These are phyloP conservation scores for Sphinx pinastri DNA, from an alignment of 2,888 invertebrate genomes.

Conservation along the genomic window DNA sequence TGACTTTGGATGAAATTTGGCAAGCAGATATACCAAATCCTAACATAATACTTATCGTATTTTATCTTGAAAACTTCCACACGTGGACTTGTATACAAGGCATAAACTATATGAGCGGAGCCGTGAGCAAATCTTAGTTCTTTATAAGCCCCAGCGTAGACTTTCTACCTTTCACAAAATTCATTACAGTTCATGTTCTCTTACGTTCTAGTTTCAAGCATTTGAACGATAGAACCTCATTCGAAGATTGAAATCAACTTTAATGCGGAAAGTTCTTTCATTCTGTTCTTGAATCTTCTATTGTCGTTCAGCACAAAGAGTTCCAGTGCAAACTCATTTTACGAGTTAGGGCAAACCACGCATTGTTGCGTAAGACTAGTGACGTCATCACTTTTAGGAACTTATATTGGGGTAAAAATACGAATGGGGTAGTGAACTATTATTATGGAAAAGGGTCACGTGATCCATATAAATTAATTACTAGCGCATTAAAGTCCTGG, in stretches of 20 bases:
- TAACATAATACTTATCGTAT: too few species aligned
- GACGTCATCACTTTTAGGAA: not conserved
- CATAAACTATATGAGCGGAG: too few species aligned
- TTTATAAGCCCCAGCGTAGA: too few species aligned
- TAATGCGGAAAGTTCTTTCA: slow-evolving; percentile 17
- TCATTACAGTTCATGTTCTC: not conserved
- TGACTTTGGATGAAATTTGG: too few species aligned
- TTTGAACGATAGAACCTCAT: not conserved
- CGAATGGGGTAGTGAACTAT: not conserved
- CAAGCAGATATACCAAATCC: too few species aligned
- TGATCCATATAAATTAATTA: too few species aligned
- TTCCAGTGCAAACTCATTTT: slow-evolving; percentile 1
- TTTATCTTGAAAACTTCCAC: too few species aligned
- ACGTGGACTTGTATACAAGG: too few species aligned
- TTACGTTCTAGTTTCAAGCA: not conserved
- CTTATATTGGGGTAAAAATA: not conserved
- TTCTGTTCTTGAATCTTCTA: slow-evolving; percentile 1
- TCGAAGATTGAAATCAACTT: slow-evolving; percentile 9
- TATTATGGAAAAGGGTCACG: too few species aligned
- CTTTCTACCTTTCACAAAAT: not conserved
- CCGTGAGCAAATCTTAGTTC: too few species aligned
- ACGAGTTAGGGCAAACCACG: not conserved
- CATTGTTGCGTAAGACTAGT: not conserved
- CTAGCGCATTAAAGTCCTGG: too few species aligned
- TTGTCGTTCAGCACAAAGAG: slow-evolving; percentile 9